Evolutionary conservation across 2,113 vertebrate species (phyloP).

Genomic region (Chloropsis hardwickii): DNA sequence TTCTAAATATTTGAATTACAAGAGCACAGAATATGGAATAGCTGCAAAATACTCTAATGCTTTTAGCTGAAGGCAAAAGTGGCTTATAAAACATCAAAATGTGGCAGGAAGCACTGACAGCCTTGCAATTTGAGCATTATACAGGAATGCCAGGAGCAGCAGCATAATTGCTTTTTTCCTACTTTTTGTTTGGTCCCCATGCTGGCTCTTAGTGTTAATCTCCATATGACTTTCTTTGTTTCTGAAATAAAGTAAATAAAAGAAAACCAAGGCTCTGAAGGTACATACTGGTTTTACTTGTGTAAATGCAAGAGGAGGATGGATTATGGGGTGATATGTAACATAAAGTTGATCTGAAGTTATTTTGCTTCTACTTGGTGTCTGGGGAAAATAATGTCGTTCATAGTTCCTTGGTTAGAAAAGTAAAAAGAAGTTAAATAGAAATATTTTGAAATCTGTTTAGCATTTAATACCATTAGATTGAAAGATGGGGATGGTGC

Average conservation of each 20-base stretch:
- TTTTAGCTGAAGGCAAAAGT: slow-evolving; percentile 18
- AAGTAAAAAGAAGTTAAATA: neutral
- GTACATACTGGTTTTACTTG: neutral
- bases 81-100: neutral
- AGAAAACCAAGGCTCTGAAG: neutral
- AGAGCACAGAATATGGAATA: neutral
- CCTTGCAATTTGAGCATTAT: slow-evolving; percentile 35
- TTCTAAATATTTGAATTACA: neutral
- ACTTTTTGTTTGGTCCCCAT: slow-evolving; percentile 7
- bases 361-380: neutral
- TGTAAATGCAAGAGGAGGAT: neutral
- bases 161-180: slow-evolving; percentile 45
- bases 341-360: neutral
- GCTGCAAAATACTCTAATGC: neutral
- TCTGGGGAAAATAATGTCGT: neutral
- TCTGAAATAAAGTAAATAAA: slow-evolving; percentile 27
- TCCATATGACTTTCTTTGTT: neutral
- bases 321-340: neutral
- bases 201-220: neutral
- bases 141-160: neutral
- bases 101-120: slow-evolving; percentile 20
- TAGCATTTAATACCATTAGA: neutral
- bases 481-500: neutral
- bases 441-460: neutral
- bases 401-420: neutral